Evolutionary conservation across 2,797 vertebrate species (phyloP).

Genomic region (Enteromius argenteus): DNA sequence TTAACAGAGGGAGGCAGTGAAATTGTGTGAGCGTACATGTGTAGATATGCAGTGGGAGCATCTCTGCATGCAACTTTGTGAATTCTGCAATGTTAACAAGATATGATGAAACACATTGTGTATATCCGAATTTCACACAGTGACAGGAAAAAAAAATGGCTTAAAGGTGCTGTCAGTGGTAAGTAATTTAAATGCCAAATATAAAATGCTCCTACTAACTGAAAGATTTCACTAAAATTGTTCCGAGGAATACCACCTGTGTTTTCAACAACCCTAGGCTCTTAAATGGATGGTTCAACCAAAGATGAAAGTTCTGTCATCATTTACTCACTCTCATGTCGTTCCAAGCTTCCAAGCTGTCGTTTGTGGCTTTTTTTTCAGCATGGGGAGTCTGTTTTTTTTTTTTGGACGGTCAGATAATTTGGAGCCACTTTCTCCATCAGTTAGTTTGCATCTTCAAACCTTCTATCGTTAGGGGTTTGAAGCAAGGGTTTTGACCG

Average conservation of each 20-base stretch:
- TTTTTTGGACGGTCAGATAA: neutral
- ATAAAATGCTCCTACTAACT: conserved; percentile 1
- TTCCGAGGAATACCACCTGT: conserved; percentile 3
- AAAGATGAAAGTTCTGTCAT: neutral
- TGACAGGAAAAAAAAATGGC: neutral
- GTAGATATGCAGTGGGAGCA: neutral
- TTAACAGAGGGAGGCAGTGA: conserved; percentile 26
- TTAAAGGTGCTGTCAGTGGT: conserved; percentile 12
- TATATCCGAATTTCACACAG: conserved; percentile 11
- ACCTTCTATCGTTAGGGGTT: neutral
- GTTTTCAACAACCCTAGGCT: neutral
- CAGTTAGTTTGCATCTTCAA: neutral
- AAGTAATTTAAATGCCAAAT: conserved; percentile 5
- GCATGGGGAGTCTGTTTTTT: neutral
- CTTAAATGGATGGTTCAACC: neutral
- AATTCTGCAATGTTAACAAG: conserved; percentile 17
- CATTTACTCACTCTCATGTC: neutral
- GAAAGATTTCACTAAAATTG: conserved; percentile 10
- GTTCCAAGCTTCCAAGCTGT: neutral
- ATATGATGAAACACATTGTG: conserved; percentile 13
- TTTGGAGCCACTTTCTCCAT: neutral
- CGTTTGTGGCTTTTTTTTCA: neutral
- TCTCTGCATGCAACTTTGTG: neutral
- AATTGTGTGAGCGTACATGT: conserved; percentile 31
- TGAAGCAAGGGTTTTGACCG: neutral